Conservation (phyloP, 2,797 vertebrate species). For the Ctenopoma kingsleyae region DNA sequence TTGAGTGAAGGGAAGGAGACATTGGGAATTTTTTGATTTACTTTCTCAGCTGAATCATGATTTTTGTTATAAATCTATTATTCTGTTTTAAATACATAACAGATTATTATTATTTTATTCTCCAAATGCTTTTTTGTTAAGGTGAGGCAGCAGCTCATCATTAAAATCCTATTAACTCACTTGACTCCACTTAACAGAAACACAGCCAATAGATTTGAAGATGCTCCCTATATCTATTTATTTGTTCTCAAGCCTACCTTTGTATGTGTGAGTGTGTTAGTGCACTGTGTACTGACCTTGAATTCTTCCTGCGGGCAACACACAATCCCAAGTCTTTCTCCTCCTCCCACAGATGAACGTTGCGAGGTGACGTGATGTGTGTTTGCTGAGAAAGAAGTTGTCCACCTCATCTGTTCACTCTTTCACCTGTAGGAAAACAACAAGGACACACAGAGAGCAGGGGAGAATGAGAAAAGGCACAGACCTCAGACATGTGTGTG, state of each 20-base stretch:
- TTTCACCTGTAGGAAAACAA: constrained; percentile 74
- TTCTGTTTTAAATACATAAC: constrained; percentile 8
- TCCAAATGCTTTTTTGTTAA: constrained; percentile 20
- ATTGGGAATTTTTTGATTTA: not conserved
- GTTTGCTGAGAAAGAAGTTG: constrained; percentile 61
- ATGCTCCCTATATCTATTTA: constrained; percentile 18
- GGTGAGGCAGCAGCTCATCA: not conserved
- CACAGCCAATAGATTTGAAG: constrained; percentile 39
- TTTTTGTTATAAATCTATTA: constrained; percentile 4
- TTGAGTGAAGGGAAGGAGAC: not conserved
- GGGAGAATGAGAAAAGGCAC: constrained; percentile 35
- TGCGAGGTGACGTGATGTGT: constrained; percentile 70
- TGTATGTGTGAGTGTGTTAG: constrained; percentile 36
- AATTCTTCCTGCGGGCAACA: constrained; percentile 73
- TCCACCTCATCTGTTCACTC: constrained; percentile 79
- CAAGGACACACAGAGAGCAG: constrained; percentile 20
- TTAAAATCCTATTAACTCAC: constrained; percentile 35
- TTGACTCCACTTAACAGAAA: constrained; percentile 37
- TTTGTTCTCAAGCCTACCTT: constrained; percentile 34
- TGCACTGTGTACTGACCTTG: constrained; percentile 80
- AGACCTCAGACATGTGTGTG: constrained; percentile 13
- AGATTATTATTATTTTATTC: constrained; percentile 14
- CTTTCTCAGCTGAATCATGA: not conserved
- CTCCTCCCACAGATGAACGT: constrained; percentile 65
- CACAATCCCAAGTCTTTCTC: constrained; percentile 74